A percentile compares a stretch with the other conserved stretches of the same genome.
Conservation (phyloP, 2,113 vertebrate species). For the Opisthocomus hoazin region DNA sequence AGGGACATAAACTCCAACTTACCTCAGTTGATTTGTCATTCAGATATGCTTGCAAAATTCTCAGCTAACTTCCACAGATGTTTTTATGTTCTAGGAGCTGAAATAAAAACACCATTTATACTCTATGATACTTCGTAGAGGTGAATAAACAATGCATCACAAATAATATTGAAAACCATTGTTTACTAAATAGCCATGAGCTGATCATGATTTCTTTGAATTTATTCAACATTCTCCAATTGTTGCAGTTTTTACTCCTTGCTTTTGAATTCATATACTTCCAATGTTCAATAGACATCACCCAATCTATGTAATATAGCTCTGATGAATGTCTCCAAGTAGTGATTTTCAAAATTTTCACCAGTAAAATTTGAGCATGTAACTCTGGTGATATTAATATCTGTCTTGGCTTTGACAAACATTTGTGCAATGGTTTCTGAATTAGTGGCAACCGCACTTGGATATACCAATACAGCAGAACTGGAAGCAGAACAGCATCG, state of each 20-base stretch:
- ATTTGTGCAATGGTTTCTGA: background rate
- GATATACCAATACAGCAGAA: background rate
- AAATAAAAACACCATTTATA: conserved; percentile 3
- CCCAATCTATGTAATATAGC: background rate
- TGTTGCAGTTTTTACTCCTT: background rate
- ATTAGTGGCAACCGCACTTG: background rate
- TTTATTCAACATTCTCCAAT: background rate
- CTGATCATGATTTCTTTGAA: background rate
- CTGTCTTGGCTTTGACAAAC: background rate
- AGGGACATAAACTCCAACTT: conserved; percentile 56
- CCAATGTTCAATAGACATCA: background rate
- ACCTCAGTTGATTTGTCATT: conserved; percentile 13
- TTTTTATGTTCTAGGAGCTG: background rate
- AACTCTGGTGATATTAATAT: background rate
- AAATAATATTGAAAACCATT: background rate
- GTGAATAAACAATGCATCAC: background rate
- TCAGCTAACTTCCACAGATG: conserved; percentile 5
- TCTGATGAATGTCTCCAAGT: background rate
- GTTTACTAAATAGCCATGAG: background rate
- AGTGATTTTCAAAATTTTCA: background rate
- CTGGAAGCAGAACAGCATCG: background rate
- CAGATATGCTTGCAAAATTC: background rate
- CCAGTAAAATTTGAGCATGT: background rate
- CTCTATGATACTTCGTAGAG: background rate
- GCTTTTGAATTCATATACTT: background rate